phyloP scores from a whole-genome alignment of 1,140 invertebrate genomes.

The Drosophila funebris region DNA sequence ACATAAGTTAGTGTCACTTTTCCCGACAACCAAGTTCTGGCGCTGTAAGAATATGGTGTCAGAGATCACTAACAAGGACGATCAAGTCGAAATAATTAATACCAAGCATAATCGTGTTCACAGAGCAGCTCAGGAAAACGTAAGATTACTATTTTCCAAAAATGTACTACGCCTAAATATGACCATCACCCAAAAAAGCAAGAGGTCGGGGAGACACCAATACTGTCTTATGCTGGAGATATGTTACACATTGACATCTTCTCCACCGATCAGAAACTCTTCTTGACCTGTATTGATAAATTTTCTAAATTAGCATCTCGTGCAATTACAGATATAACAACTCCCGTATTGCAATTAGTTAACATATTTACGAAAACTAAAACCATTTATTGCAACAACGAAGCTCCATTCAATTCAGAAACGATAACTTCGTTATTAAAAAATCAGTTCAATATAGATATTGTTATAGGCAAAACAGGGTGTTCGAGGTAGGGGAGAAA shows the following conservation, averaged over 20 bases:
- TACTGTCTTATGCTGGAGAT: conserved; percentile 23
- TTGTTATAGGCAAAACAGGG: neutral
- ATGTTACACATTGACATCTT: conserved; percentile 36
- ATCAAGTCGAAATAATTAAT: neutral
- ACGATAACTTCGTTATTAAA: conserved; percentile 8
- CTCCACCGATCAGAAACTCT: conserved; percentile 22
- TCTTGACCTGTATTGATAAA: conserved; percentile 35
- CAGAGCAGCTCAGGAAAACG: conserved; percentile 5
- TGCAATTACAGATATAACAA: conserved; percentile 16
- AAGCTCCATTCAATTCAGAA: conserved; percentile 28
- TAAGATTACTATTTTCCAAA: conserved; percentile 15
- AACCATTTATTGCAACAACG: conserved; percentile 35
- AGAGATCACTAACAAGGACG: neutral
- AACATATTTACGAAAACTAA: conserved; percentile 29
- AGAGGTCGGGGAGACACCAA: conserved; percentile 20
- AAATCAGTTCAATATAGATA: conserved; percentile 13
- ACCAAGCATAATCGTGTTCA: neutral
- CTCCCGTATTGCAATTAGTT: conserved; percentile 12
- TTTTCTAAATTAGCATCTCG: conserved; percentile 40
- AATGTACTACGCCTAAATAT: neutral
- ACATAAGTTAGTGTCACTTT: neutral
- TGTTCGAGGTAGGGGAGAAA: conserved; percentile 18
- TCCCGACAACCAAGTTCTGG: conserved; percentile 4
- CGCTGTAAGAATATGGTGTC: conserved; percentile 25
- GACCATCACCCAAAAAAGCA: conserved; percentile 31